Conservation (phyloP, 2,113 vertebrate genomes). For the Kobus ellipsiprymnus region DNA sequence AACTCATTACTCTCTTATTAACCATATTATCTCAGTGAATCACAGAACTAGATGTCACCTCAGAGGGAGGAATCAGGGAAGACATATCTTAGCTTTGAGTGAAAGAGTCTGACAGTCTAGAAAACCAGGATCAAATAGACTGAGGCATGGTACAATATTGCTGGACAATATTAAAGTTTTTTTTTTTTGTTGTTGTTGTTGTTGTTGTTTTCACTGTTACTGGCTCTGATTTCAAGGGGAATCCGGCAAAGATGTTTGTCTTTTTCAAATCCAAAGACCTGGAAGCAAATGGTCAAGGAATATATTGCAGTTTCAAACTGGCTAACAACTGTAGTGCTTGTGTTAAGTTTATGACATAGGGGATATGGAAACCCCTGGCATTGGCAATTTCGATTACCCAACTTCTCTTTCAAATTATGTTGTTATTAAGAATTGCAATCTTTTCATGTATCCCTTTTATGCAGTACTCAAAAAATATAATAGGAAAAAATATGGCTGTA, state of each 20-base stretch:
- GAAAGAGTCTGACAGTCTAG: background rate
- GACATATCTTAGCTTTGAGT: background rate
- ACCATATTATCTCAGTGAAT: background rate
- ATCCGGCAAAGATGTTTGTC: background rate
- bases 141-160: accelerated
- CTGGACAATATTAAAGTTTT: accelerated
- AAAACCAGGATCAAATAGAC: background rate
- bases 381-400: background rate
- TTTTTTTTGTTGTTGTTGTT: no score
- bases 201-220: background rate
- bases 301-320: background rate
- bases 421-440: accelerated
- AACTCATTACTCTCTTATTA: background rate
- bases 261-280: background rate
- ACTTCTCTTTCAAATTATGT: background rate
- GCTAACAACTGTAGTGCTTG: background rate
- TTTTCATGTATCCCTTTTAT: background rate
- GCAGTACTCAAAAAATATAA: background rate
- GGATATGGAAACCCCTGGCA: background rate
- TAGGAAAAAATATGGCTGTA: background rate
- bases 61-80: background rate
- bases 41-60: background rate
- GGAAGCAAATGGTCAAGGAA: background rate
- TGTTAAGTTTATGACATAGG: background rate
- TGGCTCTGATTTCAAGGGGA: background rate